These are phyloP conservation scores for Hypocryptadius cinnamomeus DNA, from an alignment of 2,113 vertebrate genomes.

Conservation along the genomic window DNA sequence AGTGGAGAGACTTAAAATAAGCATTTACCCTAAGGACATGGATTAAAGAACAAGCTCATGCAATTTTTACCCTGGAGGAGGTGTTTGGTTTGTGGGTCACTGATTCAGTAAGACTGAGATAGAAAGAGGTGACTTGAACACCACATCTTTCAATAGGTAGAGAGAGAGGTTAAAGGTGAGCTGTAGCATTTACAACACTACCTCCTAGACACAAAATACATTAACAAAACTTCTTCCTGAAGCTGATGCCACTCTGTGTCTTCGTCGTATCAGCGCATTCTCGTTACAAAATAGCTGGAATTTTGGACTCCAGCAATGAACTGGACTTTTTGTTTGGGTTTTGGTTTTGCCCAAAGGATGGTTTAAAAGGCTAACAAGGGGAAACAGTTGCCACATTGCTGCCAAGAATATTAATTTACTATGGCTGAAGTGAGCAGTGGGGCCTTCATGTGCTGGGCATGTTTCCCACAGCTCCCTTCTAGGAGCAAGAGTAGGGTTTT, in stretches of 20 bases:
- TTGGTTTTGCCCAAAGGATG: background rate
- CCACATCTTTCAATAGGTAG: background rate
- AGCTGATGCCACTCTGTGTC: background rate
- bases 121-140: background rate
- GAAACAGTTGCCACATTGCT: background rate
- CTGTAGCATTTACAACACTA: background rate
- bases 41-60: slow-evolving; percentile 11
- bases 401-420: background rate
- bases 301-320: background rate
- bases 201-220: background rate
- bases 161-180: background rate
- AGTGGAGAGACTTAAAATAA: slow-evolving; percentile 24
- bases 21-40: background rate
- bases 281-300: background rate
- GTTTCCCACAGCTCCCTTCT: background rate
- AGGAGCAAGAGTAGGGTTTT: background rate
- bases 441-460: background rate
- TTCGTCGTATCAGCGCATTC: background rate
- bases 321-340: background rate
- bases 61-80: background rate
- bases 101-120: background rate
- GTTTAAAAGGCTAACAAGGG: background rate
- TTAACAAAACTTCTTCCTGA: background rate
- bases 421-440: background rate
- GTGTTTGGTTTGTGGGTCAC: background rate